A percentile compares a stretch with the other conserved stretches of the same genome.
Evolutionary conservation across 2,888 invertebrate genomes (phyloP).

Genomic region (Metopia argyrocephala): DNA sequence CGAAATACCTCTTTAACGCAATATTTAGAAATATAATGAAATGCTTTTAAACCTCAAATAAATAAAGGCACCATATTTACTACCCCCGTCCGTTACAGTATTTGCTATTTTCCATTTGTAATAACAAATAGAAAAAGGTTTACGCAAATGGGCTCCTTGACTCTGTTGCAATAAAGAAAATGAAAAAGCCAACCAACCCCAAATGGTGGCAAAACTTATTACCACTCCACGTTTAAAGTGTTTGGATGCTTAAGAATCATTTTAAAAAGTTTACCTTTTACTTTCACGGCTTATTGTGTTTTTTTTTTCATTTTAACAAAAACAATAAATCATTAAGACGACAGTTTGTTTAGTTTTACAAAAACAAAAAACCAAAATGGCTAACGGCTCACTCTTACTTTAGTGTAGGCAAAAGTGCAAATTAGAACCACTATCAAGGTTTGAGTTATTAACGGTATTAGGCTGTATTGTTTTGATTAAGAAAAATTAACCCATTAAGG

Average conservation of each 20-base stretch:
- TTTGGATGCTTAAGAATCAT: not conserved
- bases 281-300: slow-evolving; percentile 27
- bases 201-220: slow-evolving; percentile 5
- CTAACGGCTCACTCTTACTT: slow-evolving; percentile 31
- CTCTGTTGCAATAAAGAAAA: slow-evolving; percentile 15
- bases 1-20: slow-evolving; percentile 65
- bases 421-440: too few species aligned
- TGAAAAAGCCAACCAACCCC: slow-evolving; percentile 31
- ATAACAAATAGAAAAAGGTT: slow-evolving; percentile 22
- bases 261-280: slow-evolving; percentile 49
- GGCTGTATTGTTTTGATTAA: slow-evolving; percentile 38
- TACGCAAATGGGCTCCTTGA: slow-evolving; percentile 15
- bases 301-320: slow-evolving; percentile 46
- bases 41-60: slow-evolving; percentile 65
- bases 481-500: slow-evolving; percentile 24
- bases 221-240: not conserved
- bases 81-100: not conserved
- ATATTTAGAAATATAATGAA: slow-evolving; percentile 68
- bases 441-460: not conserved
- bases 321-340: slow-evolving; percentile 62
- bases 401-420: not conserved
- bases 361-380: slow-evolving; percentile 23
- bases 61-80: slow-evolving; percentile 61
- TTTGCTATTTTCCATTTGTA: not conserved
- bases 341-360: slow-evolving; percentile 54